Evolutionary conservation across 2,113 vertebrate genomes (phyloP), one percentile per base, ranked within the genome.

Genomic region (Elephantulus edwardii): DNA sequence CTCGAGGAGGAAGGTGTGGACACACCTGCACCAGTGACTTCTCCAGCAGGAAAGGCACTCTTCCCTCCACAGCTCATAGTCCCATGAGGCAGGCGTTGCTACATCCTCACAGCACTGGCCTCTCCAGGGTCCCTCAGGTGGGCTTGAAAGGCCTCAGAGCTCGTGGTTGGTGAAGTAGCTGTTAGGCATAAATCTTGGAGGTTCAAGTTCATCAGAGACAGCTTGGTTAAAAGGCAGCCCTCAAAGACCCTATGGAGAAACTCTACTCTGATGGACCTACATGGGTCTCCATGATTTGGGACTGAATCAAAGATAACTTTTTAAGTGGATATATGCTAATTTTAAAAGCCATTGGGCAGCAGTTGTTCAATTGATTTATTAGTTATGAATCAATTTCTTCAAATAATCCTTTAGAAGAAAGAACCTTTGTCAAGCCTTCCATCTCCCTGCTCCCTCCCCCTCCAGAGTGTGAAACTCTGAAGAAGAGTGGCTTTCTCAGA

Each of bases 71-170:
- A 72, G 70, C 20, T 19, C 50, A 42, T 40, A 1, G 5, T 46
- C 20, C 0, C 0, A 10, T 0, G 22, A 16, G 33, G 35, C 70
- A 8, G 26, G 0, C 24, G 3, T 7, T 2, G 14, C 58, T 70
- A 50, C 19, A 0, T 19, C 17, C 20, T 79, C 2, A 4, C 2
- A 13, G 10, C 44, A 3, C 9, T 3, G 38, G 38, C 42, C n/a
- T 42, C 3, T 7, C 33, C 54, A 38, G 0, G 5, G 35, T 28
- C 40, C 4, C 35, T 52, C 19, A 17, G 42, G 24, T 35, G 7
- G 17, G 17, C 16, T 33, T 33, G 33, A n/a, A 6, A 16, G 60
- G 33, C 60, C 60, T n/a, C 60, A n/a, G 30, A n/a, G 30, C n/a
- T 13, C 33, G 1, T n/a, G 13, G 60, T 28, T 64, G 60, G 60